phyloP scores from a whole-genome alignment of 2,888 invertebrate genomes.

The Atethmia centrago region DNA sequence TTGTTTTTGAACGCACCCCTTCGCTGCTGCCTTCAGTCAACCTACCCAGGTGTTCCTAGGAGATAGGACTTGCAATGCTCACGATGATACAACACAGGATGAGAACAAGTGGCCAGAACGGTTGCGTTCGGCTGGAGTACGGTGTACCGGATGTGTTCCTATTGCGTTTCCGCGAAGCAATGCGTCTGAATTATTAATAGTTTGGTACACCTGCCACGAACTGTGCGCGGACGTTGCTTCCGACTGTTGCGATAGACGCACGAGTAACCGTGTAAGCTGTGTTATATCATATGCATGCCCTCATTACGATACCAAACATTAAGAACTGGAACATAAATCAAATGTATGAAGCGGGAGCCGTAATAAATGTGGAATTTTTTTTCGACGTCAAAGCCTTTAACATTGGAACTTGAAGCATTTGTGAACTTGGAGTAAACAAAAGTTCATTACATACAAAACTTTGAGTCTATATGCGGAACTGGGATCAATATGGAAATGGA shows the following conservation, averaged over 20 bases:
- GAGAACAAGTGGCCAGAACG: conserved; percentile 5
- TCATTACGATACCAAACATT: neutral
- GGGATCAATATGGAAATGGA: conserved; percentile 16
- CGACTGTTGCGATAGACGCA: conserved; percentile 16
- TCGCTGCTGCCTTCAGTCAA: neutral
- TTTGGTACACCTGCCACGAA: conserved; percentile 63
- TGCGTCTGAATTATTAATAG: conserved; percentile 69
- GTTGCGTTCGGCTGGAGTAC: conserved; percentile 20
- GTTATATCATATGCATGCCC: neutral
- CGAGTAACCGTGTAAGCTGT: neutral
- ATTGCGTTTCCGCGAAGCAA: conserved; percentile 72
- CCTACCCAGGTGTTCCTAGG: neutral
- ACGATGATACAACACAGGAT: conserved; percentile 7
- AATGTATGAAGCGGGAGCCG: neutral
- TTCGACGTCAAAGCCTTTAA: neutral
- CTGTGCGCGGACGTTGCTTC: conserved; percentile 33
- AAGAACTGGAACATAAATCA: neutral
- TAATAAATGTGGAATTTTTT: neutral
- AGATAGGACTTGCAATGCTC: neutral
- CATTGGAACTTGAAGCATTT: conserved; percentile 3
- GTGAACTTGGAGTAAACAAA: neutral
- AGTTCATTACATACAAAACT: neutral
- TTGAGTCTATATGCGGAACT: neutral
- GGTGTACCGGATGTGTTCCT: conserved; percentile 73
- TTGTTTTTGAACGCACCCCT: neutral